Percentiles rank a stretch among this genome's conserved stretches.
Conservation (phyloP, 2,113 vertebrate genomes). For the Otolemur garnettii region DNA sequence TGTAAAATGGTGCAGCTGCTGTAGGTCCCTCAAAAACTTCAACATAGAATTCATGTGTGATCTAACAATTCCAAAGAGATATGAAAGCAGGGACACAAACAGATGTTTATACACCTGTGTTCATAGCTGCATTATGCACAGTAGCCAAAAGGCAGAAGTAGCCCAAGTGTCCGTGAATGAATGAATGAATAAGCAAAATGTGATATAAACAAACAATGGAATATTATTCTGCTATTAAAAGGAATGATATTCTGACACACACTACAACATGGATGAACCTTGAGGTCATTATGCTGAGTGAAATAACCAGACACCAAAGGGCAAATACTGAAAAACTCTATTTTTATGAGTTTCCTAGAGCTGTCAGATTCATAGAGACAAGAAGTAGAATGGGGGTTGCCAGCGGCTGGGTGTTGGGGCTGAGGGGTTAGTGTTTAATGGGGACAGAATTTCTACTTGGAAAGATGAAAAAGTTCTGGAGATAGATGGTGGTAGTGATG, state of each 20-base stretch:
- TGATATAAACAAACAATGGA: background rate
- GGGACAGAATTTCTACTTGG: background rate
- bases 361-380: background rate
- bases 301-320: background rate
- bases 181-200: background rate
- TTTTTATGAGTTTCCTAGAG: background rate
- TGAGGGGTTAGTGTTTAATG: background rate
- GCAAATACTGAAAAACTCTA: background rate
- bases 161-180: background rate
- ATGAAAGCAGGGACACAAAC: background rate
- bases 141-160: background rate
- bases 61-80: background rate
- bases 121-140: background rate
- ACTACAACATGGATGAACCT: background rate
- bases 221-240: background rate
- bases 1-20: background rate
- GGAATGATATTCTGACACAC: background rate
- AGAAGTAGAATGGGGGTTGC: background rate
- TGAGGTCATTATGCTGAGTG: background rate
- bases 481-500: too few relatives aligned
- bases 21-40: background rate
- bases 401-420: accelerated
- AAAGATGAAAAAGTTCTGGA: background rate
- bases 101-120: too few relatives aligned
- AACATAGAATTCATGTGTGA: background rate